phyloP scores from a whole-genome alignment of 2,113 vertebrate species.

The Laticauda colubrina region DNA sequence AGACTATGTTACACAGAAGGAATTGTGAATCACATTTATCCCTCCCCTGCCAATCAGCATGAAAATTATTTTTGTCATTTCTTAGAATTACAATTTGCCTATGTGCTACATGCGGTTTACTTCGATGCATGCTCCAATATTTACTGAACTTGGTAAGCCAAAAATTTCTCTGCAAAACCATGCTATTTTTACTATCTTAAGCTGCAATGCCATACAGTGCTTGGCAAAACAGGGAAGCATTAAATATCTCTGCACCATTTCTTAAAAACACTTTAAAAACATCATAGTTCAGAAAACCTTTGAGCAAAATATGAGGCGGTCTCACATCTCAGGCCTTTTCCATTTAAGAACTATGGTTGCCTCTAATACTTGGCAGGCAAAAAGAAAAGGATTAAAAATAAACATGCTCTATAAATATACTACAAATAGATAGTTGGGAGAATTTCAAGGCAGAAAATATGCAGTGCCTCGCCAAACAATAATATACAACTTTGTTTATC shows the following conservation, averaged over 20 bases:
- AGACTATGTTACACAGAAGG: neutral
- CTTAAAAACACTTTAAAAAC: neutral
- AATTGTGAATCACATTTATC: neutral
- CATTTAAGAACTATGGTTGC: neutral
- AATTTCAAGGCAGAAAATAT: neutral
- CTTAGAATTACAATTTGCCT: neutral
- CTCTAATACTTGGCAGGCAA: neutral
- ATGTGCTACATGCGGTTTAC: neutral
- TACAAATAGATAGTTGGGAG: neutral
- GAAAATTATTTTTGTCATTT: neutral
- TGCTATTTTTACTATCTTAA: neutral
- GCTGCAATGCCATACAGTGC: neutral
- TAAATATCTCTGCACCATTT: neutral
- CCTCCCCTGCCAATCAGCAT: neutral
- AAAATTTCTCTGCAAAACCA: neutral
- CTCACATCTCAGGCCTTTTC: neutral
- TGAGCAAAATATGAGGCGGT: neutral
- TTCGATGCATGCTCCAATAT: neutral
- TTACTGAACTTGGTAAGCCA: neutral
- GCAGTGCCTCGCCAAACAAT: conserved; percentile 3
- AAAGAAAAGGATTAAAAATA: neutral
- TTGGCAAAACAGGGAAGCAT: neutral
- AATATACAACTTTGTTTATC: conserved; percentile 7
- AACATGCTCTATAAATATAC: neutral
- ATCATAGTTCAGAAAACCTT: neutral